Percentiles rank a stretch among this genome's conserved stretches.
Conservation (phyloP, 2,888 invertebrate genomes). For the Euproctis similis region DNA sequence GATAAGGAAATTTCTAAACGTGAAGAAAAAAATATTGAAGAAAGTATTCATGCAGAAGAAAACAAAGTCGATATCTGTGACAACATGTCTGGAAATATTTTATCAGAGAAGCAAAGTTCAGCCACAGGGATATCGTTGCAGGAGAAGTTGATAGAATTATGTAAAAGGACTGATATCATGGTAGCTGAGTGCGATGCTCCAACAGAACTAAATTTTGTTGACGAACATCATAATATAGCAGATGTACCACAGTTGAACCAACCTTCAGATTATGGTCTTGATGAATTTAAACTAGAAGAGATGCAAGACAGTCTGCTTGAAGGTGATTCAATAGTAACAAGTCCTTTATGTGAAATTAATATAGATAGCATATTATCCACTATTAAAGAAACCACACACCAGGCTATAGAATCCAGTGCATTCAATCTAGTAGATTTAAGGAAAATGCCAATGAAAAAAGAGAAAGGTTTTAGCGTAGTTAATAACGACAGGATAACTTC, state of each 20-base stretch:
- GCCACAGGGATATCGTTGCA: conserved; percentile 45
- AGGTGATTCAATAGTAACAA: conserved; percentile 45
- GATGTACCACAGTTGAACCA: conserved; percentile 61
- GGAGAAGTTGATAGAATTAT: conserved; percentile 58
- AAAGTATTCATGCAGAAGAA: conserved; percentile 28
- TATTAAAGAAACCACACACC: conserved; percentile 52
- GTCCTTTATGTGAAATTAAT: conserved; percentile 66
- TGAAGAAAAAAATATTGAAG: conserved; percentile 16
- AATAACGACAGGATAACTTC: conserved; percentile 59
- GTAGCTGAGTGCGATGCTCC: conserved; percentile 67
- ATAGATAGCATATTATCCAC: conserved; percentile 64
- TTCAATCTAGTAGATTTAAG: conserved; percentile 64
- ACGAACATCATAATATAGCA: conserved; percentile 58
- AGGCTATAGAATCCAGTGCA: conserved; percentile 50
- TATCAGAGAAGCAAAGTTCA: conserved; percentile 30
- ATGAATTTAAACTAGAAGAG: conserved; percentile 62
- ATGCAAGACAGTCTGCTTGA: conserved; percentile 66
- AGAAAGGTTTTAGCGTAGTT: conserved; percentile 59
- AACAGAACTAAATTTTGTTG: conserved; percentile 59
- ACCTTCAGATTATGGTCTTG: conserved; percentile 56
- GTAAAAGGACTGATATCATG: conserved; percentile 66
- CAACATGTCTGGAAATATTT: conserved; percentile 13
- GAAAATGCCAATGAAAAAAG: conserved; percentile 52
- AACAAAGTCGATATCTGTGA: conserved; percentile 11
- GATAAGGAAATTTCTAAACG: no score